These are phyloP conservation scores for Chrysocyon brachyurus DNA, from an alignment of 2,797 vertebrate species.

Conservation along the genomic window DNA sequence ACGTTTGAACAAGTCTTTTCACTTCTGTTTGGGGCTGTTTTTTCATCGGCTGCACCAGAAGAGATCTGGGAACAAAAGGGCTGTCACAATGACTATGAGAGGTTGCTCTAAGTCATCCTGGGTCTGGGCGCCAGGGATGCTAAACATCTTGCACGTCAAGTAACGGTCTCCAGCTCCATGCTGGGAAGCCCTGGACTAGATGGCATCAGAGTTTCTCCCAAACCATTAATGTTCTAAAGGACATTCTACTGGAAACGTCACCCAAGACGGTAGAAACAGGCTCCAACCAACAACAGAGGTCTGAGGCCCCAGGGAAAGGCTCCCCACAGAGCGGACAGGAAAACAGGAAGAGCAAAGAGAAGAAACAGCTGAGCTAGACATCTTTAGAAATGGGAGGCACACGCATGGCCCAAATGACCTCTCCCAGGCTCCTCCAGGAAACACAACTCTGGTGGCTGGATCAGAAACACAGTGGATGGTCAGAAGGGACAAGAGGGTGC, in stretches of 20 bases:
- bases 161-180: background rate
- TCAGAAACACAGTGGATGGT: background rate
- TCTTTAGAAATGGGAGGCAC: background rate
- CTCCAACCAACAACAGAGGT: background rate
- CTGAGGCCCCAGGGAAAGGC: background rate
- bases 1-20: slow-evolving; percentile 25
- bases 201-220: background rate
- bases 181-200: background rate
- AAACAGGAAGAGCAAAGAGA: slow-evolving; percentile 1
- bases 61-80: background rate
- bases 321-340: background rate
- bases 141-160: background rate
- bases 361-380: background rate
- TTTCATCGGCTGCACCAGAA: background rate
- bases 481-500: background rate
- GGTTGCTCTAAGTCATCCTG: background rate
- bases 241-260: background rate
- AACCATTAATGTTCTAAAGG: background rate
- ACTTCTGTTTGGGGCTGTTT: slow-evolving; percentile 4
- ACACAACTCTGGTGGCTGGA: background rate
- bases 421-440: background rate
- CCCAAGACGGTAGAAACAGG: background rate
- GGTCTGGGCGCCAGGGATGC: background rate
- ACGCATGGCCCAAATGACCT: background rate
- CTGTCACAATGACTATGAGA: background rate